phyloP scores from a whole-genome alignment of 2,888 invertebrate species.

The Hirtodrosophila duncani region DNA sequence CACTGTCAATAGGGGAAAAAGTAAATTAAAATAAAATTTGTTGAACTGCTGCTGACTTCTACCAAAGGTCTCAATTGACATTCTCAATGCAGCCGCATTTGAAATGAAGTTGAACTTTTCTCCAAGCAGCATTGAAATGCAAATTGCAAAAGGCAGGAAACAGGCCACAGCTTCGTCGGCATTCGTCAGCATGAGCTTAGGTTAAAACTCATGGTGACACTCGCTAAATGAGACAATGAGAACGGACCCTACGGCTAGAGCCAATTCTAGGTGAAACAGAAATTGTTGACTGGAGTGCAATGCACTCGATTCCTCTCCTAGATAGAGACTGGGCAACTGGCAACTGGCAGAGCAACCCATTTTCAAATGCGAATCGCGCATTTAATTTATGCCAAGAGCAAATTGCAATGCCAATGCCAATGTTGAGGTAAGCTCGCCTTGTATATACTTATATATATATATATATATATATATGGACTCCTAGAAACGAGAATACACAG shows the following conservation, averaged over 20 bases:
- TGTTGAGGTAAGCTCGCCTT: slow-evolving; percentile 18
- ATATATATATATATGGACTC: slow-evolving; percentile 32
- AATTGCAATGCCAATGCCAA: slow-evolving; percentile 25
- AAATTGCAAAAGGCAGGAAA: slow-evolving; percentile 33
- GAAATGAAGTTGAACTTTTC: not conserved
- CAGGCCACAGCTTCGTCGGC: slow-evolving; percentile 34
- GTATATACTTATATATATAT: no score
- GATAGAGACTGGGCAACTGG: no score
- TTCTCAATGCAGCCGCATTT: slow-evolving; percentile 1
- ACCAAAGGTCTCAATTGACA: slow-evolving; percentile 26
- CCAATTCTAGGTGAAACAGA: slow-evolving; percentile 39
- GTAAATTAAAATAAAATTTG: not conserved
- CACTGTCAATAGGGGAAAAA: not conserved
- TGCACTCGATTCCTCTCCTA: no score
- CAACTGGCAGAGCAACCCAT: slow-evolving; percentile 43
- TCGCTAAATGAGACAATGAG: slow-evolving; percentile 17
- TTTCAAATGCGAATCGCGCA: slow-evolving; percentile 26
- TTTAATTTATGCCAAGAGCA: slow-evolving; percentile 70
- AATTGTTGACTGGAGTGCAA: slow-evolving; percentile 23
- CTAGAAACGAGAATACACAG: not conserved
- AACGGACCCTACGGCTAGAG: slow-evolving; percentile 18
- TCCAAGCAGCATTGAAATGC: slow-evolving; percentile 20
- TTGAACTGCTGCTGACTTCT: not conserved
- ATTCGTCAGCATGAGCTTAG: slow-evolving; percentile 14
- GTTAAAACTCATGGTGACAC: slow-evolving; percentile 22